Percentiles rank a stretch among this genome's conserved stretches.
phyloP scores from a whole-genome alignment of 2,113 vertebrate genomes.

The Ciconia stormi region DNA sequence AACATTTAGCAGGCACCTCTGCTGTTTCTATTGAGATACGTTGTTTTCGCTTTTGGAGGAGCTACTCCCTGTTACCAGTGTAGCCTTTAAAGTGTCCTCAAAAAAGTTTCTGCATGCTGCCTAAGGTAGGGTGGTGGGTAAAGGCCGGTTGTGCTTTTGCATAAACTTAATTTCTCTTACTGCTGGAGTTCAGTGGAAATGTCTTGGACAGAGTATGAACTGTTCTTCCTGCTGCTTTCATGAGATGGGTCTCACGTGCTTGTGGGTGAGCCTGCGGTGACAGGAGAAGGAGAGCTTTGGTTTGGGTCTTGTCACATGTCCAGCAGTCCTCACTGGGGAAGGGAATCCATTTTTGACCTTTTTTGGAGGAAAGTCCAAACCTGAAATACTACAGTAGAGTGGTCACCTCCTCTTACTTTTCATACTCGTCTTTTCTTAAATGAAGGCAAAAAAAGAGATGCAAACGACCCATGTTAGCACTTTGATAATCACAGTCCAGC shows the following conservation, averaged over 20 bases:
- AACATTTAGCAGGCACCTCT: neutral
- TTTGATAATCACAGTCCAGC: neutral
- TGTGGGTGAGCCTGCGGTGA: neutral
- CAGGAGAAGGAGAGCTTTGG: neutral
- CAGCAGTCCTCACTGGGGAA: neutral
- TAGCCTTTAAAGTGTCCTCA: neutral
- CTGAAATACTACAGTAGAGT: neutral
- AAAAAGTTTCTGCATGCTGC: neutral
- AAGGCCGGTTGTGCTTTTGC: neutral
- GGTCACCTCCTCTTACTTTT: neutral
- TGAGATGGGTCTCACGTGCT: neutral
- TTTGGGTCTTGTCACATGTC: neutral
- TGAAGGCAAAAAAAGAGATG: neutral
- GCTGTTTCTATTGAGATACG: neutral
- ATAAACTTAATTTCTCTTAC: neutral
- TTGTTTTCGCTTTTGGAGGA: neutral
- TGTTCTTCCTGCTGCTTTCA: neutral
- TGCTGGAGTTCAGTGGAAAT: neutral
- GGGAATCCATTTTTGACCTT: neutral
- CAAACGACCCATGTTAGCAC: neutral
- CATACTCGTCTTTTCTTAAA: neutral
- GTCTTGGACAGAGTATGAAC: neutral
- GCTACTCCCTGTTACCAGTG: neutral
- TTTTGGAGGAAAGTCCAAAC: neutral
- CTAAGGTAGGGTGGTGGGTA: neutral